Base-by-base conservation (phyloP, 2,888 invertebrate species). In the Bembecia ichneumoniformis region DNA sequence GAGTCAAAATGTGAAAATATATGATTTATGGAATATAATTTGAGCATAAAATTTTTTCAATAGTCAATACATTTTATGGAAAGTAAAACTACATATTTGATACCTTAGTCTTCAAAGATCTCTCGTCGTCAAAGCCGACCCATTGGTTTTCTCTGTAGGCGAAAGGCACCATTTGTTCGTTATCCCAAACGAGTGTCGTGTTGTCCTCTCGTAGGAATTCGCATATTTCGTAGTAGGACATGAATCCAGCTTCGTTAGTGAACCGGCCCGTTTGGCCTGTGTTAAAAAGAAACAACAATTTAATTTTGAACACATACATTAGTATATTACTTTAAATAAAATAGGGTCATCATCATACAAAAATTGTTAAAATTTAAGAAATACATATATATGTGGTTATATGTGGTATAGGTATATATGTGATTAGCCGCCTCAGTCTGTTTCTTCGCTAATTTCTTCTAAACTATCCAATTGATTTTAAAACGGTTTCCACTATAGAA, bases 211-310 rank as follows among this genome's bases (percentile, higher is more conserved):
- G 92, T 44, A 98, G 87, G 88, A 97, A 96, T 62, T 96, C 93
- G 74, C 97, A 98, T 48, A 97, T 92, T 89, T 98, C 98, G 70
- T 97, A 98, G 81, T 96, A 98, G 3, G 97, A 95, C 80, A 97
- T 91, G 77, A 98, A 97, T 13, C 98, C 98, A 4, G 96, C 93
- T 79, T 98, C 98, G 58, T 93, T 93, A 1, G 97, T 98, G 79
- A 93, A 98, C 62, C 94, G 93, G 47, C 97, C 97, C 0, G 94
- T 87, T 46, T 89, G 87, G 49, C 88, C 88, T 88, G 59, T 1
- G 13, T 51, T 48, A 28, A 43, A 11, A 35, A 48, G 52, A 45
- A 3, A 43, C 45, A 47, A 17, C 44, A 40, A 28, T 35, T 17
- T 28, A 9, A 17, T 11, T 40, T 13, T 40, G n/a, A 40, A 40